Conservation (phyloP, 2,797 vertebrate species). For the Aphelocoma californica region DNA sequence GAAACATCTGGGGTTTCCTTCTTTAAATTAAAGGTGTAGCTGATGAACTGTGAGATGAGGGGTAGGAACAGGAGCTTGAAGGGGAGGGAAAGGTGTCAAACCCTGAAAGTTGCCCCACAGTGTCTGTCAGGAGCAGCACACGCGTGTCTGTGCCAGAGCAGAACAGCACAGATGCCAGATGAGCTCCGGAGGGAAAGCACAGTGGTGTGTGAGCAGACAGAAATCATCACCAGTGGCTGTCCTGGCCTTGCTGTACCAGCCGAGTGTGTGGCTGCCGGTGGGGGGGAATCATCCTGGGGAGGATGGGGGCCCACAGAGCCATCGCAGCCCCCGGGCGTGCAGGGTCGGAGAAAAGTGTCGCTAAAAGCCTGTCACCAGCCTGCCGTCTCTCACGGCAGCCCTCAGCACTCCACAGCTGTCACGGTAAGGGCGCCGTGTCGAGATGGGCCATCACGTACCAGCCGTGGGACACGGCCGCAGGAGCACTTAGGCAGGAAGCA, state of each 20-base stretch:
- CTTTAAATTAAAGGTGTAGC: not conserved
- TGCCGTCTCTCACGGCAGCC: not conserved
- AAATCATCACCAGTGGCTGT: not conserved
- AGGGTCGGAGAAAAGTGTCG: not conserved
- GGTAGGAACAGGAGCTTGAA: not conserved
- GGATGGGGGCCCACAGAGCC: not conserved
- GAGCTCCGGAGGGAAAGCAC: not conserved
- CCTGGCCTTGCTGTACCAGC: not conserved
- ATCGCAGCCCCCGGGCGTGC: rapidly evolving
- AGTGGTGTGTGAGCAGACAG: not conserved
- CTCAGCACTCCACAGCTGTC: not conserved
- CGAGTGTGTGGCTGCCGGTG: not conserved
- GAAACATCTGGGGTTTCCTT: not conserved
- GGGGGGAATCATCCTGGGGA: rapidly evolving
- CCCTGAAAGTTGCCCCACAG: not conserved
- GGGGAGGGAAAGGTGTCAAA: not conserved
- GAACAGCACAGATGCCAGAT: not conserved
- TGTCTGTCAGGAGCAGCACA: not conserved
- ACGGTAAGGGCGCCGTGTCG: rapidly evolving
- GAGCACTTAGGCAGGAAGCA: rapidly evolving
- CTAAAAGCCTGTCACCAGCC: not conserved
- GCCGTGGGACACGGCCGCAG: rapidly evolving
- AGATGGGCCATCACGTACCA: rapidly evolving
- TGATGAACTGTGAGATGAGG: not conserved
- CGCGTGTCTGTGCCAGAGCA: rapidly evolving